These are phyloP conservation scores for Echiichthys vipera DNA, from an alignment of 2,797 vertebrate genomes.

Conservation along the genomic window DNA sequence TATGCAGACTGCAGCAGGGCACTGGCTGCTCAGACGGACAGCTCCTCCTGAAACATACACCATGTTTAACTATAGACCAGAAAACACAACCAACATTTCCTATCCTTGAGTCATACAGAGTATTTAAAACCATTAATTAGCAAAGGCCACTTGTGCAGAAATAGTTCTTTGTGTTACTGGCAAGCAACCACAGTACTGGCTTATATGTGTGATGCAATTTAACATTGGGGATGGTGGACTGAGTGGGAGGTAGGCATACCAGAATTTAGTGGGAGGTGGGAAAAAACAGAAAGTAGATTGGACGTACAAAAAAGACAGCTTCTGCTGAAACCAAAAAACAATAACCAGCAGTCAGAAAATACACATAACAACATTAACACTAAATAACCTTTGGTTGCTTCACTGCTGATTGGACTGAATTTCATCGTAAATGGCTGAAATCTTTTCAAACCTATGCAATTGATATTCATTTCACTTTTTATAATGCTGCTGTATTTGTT, in stretches of 20 bases:
- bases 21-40: slow-evolving; percentile 30
- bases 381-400: neutral
- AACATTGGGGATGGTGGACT: slow-evolving; percentile 50
- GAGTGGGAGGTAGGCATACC: slow-evolving; percentile 65
- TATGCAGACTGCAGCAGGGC: slow-evolving; percentile 33
- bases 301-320: slow-evolving; percentile 40
- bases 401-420: neutral
- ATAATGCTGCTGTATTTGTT: neutral
- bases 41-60: slow-evolving; percentile 36
- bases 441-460: neutral
- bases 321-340: slow-evolving; percentile 38
- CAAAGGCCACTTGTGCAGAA: slow-evolving; percentile 34
- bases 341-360: slow-evolving; percentile 29
- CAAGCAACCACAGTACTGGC: slow-evolving; percentile 25
- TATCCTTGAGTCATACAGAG: slow-evolving; percentile 37
- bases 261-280: slow-evolving; percentile 66
- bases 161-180: slow-evolving; percentile 34
- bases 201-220: slow-evolving; percentile 50
- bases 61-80: slow-evolving; percentile 58
- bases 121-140: slow-evolving; percentile 59
- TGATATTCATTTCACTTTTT: neutral
- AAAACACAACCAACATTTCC: slow-evolving; percentile 17
- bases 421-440: neutral
- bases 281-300: slow-evolving; percentile 41
- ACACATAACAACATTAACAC: neutral